Conservation (phyloP, 2,113 vertebrate genomes). For the Progne subis region DNA sequence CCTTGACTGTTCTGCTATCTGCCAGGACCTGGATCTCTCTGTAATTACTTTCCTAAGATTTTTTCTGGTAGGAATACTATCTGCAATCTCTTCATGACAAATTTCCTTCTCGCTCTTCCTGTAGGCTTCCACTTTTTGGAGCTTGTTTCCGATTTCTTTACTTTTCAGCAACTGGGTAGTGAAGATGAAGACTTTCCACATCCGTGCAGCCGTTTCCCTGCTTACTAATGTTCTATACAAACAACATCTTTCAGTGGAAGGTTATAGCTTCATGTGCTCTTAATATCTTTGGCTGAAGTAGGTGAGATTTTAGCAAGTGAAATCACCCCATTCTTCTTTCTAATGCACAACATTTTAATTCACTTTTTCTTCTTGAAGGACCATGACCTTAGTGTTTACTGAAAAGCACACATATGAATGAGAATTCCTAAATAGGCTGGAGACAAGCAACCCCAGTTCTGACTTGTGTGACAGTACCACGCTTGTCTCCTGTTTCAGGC, state of each 20-base stretch:
- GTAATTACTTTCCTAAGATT: conserved; percentile 34
- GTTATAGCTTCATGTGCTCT: background rate
- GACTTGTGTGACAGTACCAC: background rate
- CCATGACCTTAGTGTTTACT: background rate
- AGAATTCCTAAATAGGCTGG: background rate
- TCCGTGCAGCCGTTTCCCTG: background rate
- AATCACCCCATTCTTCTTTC: background rate
- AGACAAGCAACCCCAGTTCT: background rate
- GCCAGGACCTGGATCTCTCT: background rate
- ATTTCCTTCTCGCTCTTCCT: background rate
- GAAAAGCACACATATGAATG: background rate
- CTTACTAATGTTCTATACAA: background rate
- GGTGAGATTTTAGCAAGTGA: background rate
- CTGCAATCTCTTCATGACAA: background rate
- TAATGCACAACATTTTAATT: background rate
- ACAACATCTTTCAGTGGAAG: background rate
- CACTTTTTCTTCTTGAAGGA: background rate
- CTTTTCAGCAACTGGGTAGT: background rate
- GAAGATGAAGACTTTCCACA: background rate
- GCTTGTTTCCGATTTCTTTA: background rate
- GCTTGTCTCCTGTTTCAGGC: background rate
- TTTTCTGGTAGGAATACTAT: background rate
- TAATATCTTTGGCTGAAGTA: background rate
- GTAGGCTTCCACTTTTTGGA: background rate
- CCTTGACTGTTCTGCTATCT: conserved; percentile 8